These are phyloP conservation scores for Lepidotrigona ventralis DNA, from an alignment of 1,140 invertebrate genomes.

Conservation along the genomic window DNA sequence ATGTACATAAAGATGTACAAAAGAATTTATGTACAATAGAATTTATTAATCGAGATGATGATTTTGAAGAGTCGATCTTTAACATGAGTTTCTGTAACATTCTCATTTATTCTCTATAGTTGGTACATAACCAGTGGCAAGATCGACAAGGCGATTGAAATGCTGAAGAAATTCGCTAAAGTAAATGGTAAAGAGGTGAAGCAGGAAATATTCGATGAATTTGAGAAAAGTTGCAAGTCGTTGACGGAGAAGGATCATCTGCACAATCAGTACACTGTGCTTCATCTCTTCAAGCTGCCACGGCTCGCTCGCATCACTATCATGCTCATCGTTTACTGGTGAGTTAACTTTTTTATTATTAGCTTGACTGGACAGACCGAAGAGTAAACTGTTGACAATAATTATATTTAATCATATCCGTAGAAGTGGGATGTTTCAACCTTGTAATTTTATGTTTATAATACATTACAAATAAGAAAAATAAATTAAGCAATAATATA, in stretches of 20 bases:
- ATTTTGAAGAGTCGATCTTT: neutral
- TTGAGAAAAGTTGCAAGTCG: constrained; percentile 84
- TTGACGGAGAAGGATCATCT: constrained; percentile 84
- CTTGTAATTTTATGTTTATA: too few relatives aligned
- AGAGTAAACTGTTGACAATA: neutral
- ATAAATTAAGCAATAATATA: too few relatives aligned
- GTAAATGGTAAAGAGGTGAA: constrained; percentile 88
- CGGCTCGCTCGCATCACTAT: constrained; percentile 86
- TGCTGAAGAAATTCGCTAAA: constrained; percentile 89
- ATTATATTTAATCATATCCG: neutral
- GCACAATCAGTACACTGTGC: constrained; percentile 86
- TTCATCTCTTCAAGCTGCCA: constrained; percentile 89
- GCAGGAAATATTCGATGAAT: constrained; percentile 86
- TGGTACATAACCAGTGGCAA: constrained; percentile 91
- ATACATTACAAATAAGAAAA: too few relatives aligned
- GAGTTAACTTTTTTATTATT: constrained; percentile 35
- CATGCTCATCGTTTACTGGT: constrained; percentile 89
- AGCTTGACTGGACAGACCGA: neutral
- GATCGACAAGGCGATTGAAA: constrained; percentile 87
- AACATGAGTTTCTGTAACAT: neutral
- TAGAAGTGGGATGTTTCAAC: too few relatives aligned
- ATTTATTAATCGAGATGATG: too few relatives aligned
- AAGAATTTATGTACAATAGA: neutral
- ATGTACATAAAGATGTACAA: neutral
- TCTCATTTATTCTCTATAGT: constrained; percentile 50